These are phyloP conservation scores for Drosophila formosana DNA, from an alignment of 2,888 invertebrate genomes.

Conservation along the genomic window DNA sequence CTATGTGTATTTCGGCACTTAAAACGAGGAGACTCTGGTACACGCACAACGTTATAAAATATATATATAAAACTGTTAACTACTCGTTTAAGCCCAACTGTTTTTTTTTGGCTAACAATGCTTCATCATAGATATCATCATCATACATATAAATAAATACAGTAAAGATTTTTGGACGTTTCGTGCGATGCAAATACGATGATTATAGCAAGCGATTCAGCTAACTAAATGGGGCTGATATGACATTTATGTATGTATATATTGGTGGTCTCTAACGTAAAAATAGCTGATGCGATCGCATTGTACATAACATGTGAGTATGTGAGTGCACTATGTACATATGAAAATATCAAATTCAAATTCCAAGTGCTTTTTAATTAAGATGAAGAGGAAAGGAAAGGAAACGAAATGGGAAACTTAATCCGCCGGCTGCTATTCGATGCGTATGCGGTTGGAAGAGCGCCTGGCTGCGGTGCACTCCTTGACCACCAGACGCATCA, in stretches of 20 bases:
- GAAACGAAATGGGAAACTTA: background rate
- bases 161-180: constrained; percentile 37
- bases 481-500: constrained; percentile 86
- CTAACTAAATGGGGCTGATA: constrained; percentile 44
- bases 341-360: constrained; percentile 29
- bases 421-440: constrained; percentile 71
- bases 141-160: constrained; percentile 34
- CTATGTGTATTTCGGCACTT: constrained; percentile 65
- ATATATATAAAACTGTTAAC: constrained; percentile 52
- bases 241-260: constrained; percentile 31
- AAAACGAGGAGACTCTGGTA: constrained; percentile 74
- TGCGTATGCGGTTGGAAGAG: constrained; percentile 77
- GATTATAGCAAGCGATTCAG: background rate
- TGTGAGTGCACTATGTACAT: constrained; percentile 30
- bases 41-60: constrained; percentile 42
- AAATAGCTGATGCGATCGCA: constrained; percentile 32
- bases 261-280: constrained; percentile 25
- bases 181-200: constrained; percentile 23
- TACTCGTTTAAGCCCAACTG: constrained; percentile 14
- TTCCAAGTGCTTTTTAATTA: constrained; percentile 10
- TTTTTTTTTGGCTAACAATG: constrained; percentile 12
- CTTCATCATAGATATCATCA: constrained; percentile 14
- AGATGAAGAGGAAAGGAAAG: constrained; percentile 10
- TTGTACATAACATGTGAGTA: constrained; percentile 2
- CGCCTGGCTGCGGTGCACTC: constrained; percentile 83